Base-by-base conservation (phyloP, 2,113 vertebrate species). In the Pseudopipra pipra region DNA sequence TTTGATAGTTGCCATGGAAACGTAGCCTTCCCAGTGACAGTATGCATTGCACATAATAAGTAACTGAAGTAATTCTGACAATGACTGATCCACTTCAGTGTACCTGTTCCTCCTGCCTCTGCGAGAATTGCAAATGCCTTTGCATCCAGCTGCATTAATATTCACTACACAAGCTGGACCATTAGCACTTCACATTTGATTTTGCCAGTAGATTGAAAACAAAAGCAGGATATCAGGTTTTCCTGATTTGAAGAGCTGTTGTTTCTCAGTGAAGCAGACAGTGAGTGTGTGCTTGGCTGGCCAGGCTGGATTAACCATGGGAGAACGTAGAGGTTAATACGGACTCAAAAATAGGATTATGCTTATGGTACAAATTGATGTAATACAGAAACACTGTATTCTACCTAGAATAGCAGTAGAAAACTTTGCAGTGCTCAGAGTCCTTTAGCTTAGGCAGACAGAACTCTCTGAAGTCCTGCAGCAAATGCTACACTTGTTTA, bases 1-100 rank as follows among this genome's bases (percentile, higher is more conserved):
- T 96, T 95, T 97, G 95, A 97, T 96, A 96, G 97, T 98, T 98
- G 91, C 97, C 96, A 97, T 92, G 97, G 97, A 96, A 98, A 97
- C 96, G 72, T 77, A 96, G 77, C 88, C 41, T 96, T 95, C 83
- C 93, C 63, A 46, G 81, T 90, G 88, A 62, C 93, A 93, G 73
- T 68, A 79, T 97, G 85, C 79, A 52, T 89, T 90, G 95, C 92
- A 87, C 85, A 27, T 97, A 94, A 73, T 44, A 81, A 96, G 82
- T 68, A 75, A 90, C 91, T 68, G 65, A 88, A 82, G 31, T 87
- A 52, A 67, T 96, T 89, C 72, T 92, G 89, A 87, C 90, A 94
- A 49, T 72, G 93, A 71, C 80, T 44, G 76, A 96, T 72, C 73
- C 78, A 41, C 85, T 90, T 71, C 85, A 90, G 73, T 59, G 44